phyloP scores from a whole-genome alignment of 2,797 vertebrate species.

The Semaprochilodus insignis region DNA sequence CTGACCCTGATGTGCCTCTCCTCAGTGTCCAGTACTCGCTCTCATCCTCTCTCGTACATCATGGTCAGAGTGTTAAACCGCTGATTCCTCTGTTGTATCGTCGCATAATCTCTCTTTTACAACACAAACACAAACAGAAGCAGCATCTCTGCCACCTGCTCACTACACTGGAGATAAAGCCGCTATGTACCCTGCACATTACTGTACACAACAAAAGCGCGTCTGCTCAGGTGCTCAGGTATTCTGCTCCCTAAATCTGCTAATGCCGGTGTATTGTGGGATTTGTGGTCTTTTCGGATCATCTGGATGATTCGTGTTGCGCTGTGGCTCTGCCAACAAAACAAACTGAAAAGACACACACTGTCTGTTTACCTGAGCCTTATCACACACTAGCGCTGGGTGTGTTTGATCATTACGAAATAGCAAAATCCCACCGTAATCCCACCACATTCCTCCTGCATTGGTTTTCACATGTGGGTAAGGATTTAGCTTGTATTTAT shows the following conservation, averaged over 20 bases:
- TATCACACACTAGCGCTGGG: not conserved
- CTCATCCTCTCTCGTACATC: too few relatives aligned
- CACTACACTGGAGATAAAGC: not conserved
- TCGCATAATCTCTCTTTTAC: not conserved
- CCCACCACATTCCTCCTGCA: not conserved
- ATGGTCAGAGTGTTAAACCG: too few relatives aligned
- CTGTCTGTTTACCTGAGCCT: not conserved
- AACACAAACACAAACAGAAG: conserved; percentile 32
- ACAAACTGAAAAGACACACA: not conserved
- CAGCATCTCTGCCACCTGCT: not conserved
- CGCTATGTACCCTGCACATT: not conserved
- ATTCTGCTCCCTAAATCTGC: not conserved
- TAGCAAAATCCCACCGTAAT: not conserved
- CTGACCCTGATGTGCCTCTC: too few relatives aligned
- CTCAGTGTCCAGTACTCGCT: too few relatives aligned
- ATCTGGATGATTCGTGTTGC: not conserved
- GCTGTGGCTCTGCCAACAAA: not conserved
- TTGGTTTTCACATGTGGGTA: not conserved
- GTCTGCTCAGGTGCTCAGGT: not conserved
- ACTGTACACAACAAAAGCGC: not conserved
- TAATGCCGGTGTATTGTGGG: conserved; percentile 2
- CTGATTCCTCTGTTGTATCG: too few relatives aligned
- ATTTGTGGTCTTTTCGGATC: conserved; percentile 10
- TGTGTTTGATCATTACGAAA: not conserved
- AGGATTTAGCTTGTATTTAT: not conserved